A percentile compares a stretch with the other conserved stretches of the same genome.
Conservation (phyloP, 2,888 invertebrate species). For the Melipona beecheii region DNA sequence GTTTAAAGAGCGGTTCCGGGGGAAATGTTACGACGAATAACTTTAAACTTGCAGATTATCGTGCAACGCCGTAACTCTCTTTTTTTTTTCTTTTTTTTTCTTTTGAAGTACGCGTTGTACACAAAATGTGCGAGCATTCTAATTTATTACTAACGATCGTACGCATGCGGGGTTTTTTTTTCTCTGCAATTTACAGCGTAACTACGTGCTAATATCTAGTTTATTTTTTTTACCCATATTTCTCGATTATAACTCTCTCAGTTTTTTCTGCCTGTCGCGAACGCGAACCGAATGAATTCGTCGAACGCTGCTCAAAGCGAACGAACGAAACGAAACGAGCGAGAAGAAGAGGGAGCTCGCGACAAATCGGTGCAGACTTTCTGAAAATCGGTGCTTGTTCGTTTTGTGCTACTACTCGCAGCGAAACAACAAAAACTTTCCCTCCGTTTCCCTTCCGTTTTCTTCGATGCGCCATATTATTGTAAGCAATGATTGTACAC, state of each 20-base stretch:
- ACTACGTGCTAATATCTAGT: not conserved
- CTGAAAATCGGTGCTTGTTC: not conserved
- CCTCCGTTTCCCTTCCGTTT: slow-evolving; percentile 59
- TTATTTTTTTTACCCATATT: slow-evolving; percentile 1
- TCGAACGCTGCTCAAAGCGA: not conserved
- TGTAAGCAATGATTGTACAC: slow-evolving; percentile 79
- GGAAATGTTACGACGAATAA: not conserved
- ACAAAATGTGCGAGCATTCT: slow-evolving; percentile 24
- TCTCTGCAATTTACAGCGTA: not conserved
- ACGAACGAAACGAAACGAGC: not conserved
- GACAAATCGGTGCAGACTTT: not conserved
- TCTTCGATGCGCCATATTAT: slow-evolving; percentile 79
- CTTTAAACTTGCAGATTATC: slow-evolving; percentile 1
- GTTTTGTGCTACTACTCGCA: too few relatives aligned
- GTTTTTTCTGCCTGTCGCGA: slow-evolving; percentile 2
- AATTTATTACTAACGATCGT: slow-evolving; percentile 53
- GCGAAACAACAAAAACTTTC: not conserved
- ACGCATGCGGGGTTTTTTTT: not conserved
- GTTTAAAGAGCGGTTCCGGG: not conserved
- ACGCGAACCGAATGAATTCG: slow-evolving; percentile 3
- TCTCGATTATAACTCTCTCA: not conserved
- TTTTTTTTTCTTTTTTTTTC: not conserved
- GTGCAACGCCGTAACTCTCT: slow-evolving; percentile 30
- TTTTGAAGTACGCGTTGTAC: slow-evolving; percentile 33
- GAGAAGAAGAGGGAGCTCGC: not conserved